These are phyloP conservation scores for Heliconius cydno DNA, from an alignment of 2,888 invertebrate genomes.

Conservation along the genomic window DNA sequence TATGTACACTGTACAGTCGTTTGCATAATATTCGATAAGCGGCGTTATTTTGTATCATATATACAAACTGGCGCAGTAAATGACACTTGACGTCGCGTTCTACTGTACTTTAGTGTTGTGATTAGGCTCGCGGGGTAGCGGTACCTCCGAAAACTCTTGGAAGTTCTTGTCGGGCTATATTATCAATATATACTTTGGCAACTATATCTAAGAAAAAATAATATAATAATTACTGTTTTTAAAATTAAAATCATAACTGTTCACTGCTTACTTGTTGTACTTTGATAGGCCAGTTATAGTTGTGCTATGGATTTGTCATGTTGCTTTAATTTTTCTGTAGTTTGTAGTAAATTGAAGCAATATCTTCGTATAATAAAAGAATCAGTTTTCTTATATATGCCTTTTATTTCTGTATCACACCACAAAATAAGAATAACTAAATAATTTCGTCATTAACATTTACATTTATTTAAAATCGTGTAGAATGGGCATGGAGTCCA, in stretches of 20 bases:
- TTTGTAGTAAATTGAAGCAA: constrained; percentile 41
- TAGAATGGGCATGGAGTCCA: constrained; percentile 28
- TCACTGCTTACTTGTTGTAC: constrained; percentile 14
- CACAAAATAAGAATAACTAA: constrained; percentile 25
- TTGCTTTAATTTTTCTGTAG: constrained; percentile 43
- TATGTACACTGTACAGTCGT: no score
- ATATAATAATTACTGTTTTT: not conserved
- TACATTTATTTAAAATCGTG: constrained; percentile 32
- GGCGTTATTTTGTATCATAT: no score
- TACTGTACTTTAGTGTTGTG: no score
- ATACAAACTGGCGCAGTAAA: no score
- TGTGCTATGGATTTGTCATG: constrained; percentile 34
- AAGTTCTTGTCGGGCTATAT: no score
- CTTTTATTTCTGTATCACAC: constrained; percentile 27
- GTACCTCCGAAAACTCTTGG: no score
- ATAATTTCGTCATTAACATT: constrained; percentile 8
- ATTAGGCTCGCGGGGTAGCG: no score
- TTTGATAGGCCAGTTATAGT: not conserved
- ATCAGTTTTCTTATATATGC: constrained; percentile 29
- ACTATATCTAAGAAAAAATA: not conserved
- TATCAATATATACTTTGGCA: not conserved
- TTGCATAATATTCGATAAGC: no score
- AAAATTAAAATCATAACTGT: constrained; percentile 4
- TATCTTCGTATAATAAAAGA: constrained; percentile 33
- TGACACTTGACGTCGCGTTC: no score